phyloP scores from a whole-genome alignment of 1,140 invertebrate genomes.

The Philopotamus ludificatus region DNA sequence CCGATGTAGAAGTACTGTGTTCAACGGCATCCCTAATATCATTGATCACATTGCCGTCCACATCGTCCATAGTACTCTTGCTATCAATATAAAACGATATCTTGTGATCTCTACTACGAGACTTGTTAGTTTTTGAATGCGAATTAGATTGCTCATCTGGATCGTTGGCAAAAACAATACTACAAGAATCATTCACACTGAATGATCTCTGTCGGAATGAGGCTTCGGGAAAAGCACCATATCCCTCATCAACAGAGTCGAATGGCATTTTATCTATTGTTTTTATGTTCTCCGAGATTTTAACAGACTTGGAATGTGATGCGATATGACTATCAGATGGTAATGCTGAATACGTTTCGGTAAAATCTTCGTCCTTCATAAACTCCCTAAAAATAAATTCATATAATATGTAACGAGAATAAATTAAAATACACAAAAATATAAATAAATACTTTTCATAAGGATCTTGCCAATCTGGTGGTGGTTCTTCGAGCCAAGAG shows the following conservation, averaged over 20 bases:
- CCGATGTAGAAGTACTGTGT: slow-evolving; percentile 33
- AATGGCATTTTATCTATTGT: slow-evolving; percentile 14
- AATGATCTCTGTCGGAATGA: slow-evolving; percentile 49
- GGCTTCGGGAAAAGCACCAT: slow-evolving; percentile 44
- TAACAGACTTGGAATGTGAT: neutral
- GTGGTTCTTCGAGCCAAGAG: slow-evolving; percentile 91
- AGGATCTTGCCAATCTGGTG: slow-evolving; percentile 80
- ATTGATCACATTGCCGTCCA: slow-evolving; percentile 20
- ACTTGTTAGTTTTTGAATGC: neutral
- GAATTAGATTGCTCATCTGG: slow-evolving; percentile 28
- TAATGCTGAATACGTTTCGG: slow-evolving; percentile 34
- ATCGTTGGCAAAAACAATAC: slow-evolving; percentile 49
- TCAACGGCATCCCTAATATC: slow-evolving; percentile 32
- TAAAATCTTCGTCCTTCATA: slow-evolving; percentile 25
- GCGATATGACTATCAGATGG: slow-evolving; percentile 3
- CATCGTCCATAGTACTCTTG: neutral
- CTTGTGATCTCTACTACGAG: too few relatives aligned
- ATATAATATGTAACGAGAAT: neutral
- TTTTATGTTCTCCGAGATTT: slow-evolving; percentile 15
- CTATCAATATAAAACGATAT: too few relatives aligned
- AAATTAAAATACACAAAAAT: neutral
- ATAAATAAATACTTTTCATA: slow-evolving; percentile 32
- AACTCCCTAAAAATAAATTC: slow-evolving; percentile 32
- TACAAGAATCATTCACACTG: slow-evolving; percentile 53
- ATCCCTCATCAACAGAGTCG: slow-evolving; percentile 44